phyloP scores from a whole-genome alignment of 2,888 invertebrate genomes.

The Chloroclysta siterata region DNA sequence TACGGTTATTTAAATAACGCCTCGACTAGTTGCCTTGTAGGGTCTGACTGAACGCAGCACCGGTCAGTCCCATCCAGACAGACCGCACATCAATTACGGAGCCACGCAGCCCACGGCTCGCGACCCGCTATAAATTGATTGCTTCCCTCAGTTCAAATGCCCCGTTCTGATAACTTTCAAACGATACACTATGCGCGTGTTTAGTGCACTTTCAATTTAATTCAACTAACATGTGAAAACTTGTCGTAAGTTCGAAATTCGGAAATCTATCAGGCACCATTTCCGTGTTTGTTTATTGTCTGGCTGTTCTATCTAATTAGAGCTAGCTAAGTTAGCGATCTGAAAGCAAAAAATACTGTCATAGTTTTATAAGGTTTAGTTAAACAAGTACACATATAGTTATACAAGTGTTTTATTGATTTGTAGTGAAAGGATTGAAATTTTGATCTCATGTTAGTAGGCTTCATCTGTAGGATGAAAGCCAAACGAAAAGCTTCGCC shows the following conservation, averaged over 20 bases:
- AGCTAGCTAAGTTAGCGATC: too few relatives aligned
- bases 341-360: too few relatives aligned
- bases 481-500: too few relatives aligned
- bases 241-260: too few relatives aligned
- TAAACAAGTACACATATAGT: too few relatives aligned
- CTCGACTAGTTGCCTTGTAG: slow-evolving; percentile 20
- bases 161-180: slow-evolving; percentile 47
- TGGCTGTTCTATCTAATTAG: too few relatives aligned
- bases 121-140: slow-evolving; percentile 74
- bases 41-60: slow-evolving; percentile 46
- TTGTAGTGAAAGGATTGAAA: too few relatives aligned
- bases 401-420: too few relatives aligned
- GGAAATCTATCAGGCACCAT: background rate
- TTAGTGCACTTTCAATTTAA: slow-evolving; percentile 18
- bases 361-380: too few relatives aligned
- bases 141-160: slow-evolving; percentile 62
- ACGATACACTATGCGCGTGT: slow-evolving; percentile 34
- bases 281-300: slow-evolving; percentile 9
- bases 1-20: slow-evolving; percentile 16
- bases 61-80: slow-evolving; percentile 51
- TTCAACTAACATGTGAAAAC: too few relatives aligned
- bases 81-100: slow-evolving; percentile 72
- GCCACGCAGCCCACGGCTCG: slow-evolving; percentile 55
- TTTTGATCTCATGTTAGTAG: too few relatives aligned
- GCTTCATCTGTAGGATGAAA: too few relatives aligned